These are phyloP conservation scores for Amphipoea lucens DNA, from an alignment of 2,888 invertebrate genomes.

Conservation along the genomic window DNA sequence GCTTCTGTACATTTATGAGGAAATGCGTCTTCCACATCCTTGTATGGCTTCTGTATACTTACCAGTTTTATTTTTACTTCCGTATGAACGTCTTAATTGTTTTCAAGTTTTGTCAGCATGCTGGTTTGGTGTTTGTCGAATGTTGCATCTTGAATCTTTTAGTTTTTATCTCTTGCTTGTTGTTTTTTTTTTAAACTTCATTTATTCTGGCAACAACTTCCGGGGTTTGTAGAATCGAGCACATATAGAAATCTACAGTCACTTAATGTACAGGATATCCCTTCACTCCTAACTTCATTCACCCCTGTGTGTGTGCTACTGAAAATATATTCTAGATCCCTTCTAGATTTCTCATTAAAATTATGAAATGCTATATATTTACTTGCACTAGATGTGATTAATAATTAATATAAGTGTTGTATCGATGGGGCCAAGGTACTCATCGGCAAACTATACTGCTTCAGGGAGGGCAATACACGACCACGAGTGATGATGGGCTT, in stretches of 20 bases:
- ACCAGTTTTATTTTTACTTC: constrained; percentile 30
- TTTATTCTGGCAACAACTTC: not conserved
- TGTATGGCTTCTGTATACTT: constrained; percentile 22
- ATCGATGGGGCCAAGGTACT: too few relatives aligned
- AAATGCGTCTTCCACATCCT: constrained; percentile 34
- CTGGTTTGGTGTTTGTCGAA: not conserved
- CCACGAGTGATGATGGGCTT: too few relatives aligned
- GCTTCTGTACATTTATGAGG: constrained; percentile 19
- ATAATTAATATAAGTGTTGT: too few relatives aligned
- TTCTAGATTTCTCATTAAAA: not conserved
- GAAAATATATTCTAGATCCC: not conserved
- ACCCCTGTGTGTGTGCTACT: not conserved
- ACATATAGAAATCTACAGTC: too few relatives aligned
- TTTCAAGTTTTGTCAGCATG: not conserved
- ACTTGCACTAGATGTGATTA: not conserved
- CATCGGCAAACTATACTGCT: too few relatives aligned
- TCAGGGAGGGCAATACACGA: too few relatives aligned
- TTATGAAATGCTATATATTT: not conserved
- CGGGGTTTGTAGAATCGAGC: not conserved
- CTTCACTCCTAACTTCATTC: not conserved
- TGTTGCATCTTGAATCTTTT: not conserved
- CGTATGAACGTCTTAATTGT: constrained; percentile 3
- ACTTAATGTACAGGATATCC: not conserved
- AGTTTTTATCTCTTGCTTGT: not conserved
- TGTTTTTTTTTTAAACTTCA: not conserved